Conservation (phyloP, 2,113 vertebrate genomes). For the Takifugu flavidus region DNA sequence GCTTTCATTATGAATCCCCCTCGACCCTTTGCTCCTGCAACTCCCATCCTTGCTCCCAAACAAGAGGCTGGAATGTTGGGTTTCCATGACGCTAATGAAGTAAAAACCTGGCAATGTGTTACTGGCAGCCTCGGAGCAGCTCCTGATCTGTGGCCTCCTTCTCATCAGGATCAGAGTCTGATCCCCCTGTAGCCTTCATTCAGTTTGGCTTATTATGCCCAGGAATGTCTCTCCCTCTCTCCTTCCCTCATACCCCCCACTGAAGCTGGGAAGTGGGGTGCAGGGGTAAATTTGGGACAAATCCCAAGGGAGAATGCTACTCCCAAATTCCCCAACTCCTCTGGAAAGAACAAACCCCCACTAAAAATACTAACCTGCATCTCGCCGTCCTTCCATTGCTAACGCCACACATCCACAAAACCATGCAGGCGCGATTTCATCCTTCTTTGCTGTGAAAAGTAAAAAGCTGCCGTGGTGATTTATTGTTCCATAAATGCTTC, state of each 20-base stretch:
- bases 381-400: conserved; percentile 24
- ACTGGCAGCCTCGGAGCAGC: conserved; percentile 58
- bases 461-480: conserved; percentile 66
- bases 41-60: conserved; percentile 55
- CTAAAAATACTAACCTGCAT: conserved; percentile 35
- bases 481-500: conserved; percentile 74
- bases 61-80: conserved; percentile 72
- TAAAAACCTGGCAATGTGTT: conserved; percentile 71
- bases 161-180: conserved; percentile 67
- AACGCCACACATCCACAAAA: conserved; percentile 33
- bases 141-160: conserved; percentile 66
- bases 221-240: conserved; percentile 65
- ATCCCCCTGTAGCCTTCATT: conserved; percentile 69
- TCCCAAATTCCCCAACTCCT: conserved; percentile 20
- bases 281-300: conserved; percentile 67
- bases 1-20: conserved; percentile 67
- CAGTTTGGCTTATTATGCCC: conserved; percentile 65
- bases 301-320: conserved; percentile 53
- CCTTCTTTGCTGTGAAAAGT: conserved; percentile 43
- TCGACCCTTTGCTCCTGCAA: conserved; percentile 35
- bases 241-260: conserved; percentile 59
- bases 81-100: conserved; percentile 77
- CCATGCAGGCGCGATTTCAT: conserved; percentile 24
- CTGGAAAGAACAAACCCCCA: conserved; percentile 3
- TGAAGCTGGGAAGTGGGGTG: conserved; percentile 60